These are phyloP conservation scores for Pardosa pseudoannulata DNA, from an alignment of 2,888 invertebrate genomes.

Conservation along the genomic window DNA sequence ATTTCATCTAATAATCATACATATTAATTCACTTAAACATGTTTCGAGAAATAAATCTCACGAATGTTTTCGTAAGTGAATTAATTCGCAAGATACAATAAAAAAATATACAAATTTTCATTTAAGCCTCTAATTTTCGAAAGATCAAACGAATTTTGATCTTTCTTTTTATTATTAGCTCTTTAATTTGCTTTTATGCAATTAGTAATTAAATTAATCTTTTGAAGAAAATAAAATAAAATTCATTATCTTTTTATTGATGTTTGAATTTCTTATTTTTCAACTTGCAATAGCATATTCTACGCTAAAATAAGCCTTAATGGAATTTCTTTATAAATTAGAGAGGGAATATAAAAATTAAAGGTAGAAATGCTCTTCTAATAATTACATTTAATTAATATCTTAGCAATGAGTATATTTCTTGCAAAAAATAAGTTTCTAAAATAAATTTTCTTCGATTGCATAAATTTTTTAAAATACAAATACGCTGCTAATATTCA, in stretches of 20 bases:
- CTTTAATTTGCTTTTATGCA: too few relatives aligned
- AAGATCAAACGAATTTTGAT: too few relatives aligned
- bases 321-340: neutral
- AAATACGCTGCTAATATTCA: neutral
- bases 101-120: too few relatives aligned
- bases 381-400: constrained; percentile 1
- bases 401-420: neutral
- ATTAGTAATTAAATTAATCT: neutral
- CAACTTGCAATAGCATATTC: neutral
- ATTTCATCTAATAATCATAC: too few relatives aligned
- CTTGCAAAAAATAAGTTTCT: neutral
- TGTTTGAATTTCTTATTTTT: neutral
- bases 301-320: neutral
- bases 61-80: too few relatives aligned
- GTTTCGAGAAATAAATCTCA: too few relatives aligned
- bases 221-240: neutral
- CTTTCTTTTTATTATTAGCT: too few relatives aligned
- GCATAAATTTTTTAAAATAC: neutral
- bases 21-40: too few relatives aligned
- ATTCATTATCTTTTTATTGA: neutral
- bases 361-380: neutral
- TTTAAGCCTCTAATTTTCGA: too few relatives aligned
- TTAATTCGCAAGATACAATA: too few relatives aligned
- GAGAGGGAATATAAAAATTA: neutral
- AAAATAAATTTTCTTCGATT: neutral